Evolutionary conservation across 2,888 invertebrate species (phyloP), one percentile per base, ranked within the genome.

Genomic region (Rhamnusium bicolor): DNA sequence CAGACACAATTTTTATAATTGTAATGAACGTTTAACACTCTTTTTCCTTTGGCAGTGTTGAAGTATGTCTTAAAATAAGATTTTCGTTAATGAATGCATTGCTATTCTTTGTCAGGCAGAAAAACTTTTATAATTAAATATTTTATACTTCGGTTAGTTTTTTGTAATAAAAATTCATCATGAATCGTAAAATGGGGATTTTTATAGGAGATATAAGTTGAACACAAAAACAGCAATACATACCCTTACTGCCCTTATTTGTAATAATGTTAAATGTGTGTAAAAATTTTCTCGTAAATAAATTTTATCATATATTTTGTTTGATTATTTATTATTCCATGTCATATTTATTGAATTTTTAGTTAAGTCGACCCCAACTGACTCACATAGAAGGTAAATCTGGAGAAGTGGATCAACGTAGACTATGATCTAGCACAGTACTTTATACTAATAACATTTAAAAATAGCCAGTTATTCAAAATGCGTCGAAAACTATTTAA

Each of bases 161-260:
- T 40, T 4, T 40, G n/a, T 40, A 40, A 10, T 14, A 40, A 24
- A 4, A 24, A 24, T 24, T 24, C n/a, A n/a, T n/a, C n/a, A n/a
- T n/a, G n/a, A n/a, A n/a, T 40, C 12, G n/a, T 40, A 40, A 40
- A 40, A 40, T 40, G 40, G 40, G 40, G 40, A n/a, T 40, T 4
- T 40, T 40, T 4, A n/a, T 40, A 40, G 40, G 40, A 14, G 27
- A 27, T 56, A 14, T 24, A 56, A 24, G 53, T 54, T 54, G n/a
- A 27, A 14, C 7, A 14, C n/a, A 56, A 56, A 54, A 27, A 56
- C 2, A 56, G 54, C 54, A 56, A 56, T 56, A 56, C n/a, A 40
- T 40, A n/a, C 14, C 14, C n/a, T 27, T 56, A 27, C 54, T 56
- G 54, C 54, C 54, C 54, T 56, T 56, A 21, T 56, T 56, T 56